Evolutionary conservation across 2,888 invertebrate genomes (phyloP).

Genomic region (Siphlonurus alternatus): DNA sequence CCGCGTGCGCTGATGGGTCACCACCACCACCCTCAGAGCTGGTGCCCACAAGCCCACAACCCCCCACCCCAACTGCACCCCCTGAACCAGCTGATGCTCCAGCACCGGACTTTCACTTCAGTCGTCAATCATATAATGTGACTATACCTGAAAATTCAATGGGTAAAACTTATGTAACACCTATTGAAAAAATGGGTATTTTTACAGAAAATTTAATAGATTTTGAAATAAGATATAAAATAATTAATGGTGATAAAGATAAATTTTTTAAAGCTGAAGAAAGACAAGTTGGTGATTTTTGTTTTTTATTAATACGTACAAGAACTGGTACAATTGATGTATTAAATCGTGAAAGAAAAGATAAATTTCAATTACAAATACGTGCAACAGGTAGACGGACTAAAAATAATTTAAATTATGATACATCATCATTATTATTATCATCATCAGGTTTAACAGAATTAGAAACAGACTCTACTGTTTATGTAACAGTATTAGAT

Average conservation of each 20-base stretch:
- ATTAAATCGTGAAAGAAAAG: conserved; percentile 82
- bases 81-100: not conserved
- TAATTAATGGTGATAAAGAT: conserved; percentile 72
- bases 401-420: too few species aligned
- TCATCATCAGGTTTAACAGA: conserved; percentile 17
- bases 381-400: conserved; percentile 36
- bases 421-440: conserved; percentile 2
- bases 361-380: conserved; percentile 62
- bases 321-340: conserved; percentile 74
- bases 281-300: conserved; percentile 80
- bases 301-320: conserved; percentile 78
- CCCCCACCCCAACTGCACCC: not conserved
- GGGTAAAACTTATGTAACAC: conserved; percentile 66
- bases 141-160: conserved; percentile 84
- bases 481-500: conserved; percentile 58
- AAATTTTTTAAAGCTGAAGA: conserved; percentile 88
- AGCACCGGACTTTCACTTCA: conserved; percentile 44
- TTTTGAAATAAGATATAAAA: conserved; percentile 61
- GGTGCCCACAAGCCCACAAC: not conserved
- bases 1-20: not conserved
- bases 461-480: conserved; percentile 51
- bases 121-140: conserved; percentile 61
- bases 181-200: conserved; percentile 65
- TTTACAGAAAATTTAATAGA: conserved; percentile 21
- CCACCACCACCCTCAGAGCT: not conserved